Base-by-base conservation (phyloP, 2,113 vertebrate species). In the Aphyosemion australe region DNA sequence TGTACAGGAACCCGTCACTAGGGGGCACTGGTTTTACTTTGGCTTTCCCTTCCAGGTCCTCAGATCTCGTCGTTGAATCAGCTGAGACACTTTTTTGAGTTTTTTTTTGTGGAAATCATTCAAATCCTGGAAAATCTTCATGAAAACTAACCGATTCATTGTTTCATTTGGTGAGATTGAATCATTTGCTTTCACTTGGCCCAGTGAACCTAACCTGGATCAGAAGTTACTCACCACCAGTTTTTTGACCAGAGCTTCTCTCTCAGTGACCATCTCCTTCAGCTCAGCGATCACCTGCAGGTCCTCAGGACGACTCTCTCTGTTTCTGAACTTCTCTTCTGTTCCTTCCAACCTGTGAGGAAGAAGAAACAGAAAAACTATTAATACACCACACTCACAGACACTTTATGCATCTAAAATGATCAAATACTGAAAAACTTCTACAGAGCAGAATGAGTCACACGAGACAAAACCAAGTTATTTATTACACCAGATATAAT, bases 201-300 rank as follows among this genome's bases (percentile, higher is more conserved):
- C 9, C 45, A 8, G 20, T 43, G 13, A 11, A 20, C 56, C 26
- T 26, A 64, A 60, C 26, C 31, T 52, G 16, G 11, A 11, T 39
- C 49, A 12, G 34, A 20, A 2, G 20, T 39, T 47, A 88, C 96
- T 92, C 91, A 99, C 97, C 93, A 99, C 96, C 85, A 99, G 90
- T 89, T 99, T 99, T 92, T 98, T 99, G 91, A 99, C 97, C 34
- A 98, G 94, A 12, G 96, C 82, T 79, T 99, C 97, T 78, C 96
- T 94, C 88, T 99, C 97, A 9, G 95, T 80, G 84, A 99, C 95
- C 94, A 98, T 95, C 66, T 96, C 95, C 92, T 95, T 99, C 83
- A 99, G 92, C 87, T 99, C 97, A 20, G 95, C 93, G 63, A 99
- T 99, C 75, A 97, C 82, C 90, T 98, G 95, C 82, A 97, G 86